Evolutionary conservation across 2,113 vertebrate genomes (phyloP).

Genomic region (Xenus cinereus): DNA sequence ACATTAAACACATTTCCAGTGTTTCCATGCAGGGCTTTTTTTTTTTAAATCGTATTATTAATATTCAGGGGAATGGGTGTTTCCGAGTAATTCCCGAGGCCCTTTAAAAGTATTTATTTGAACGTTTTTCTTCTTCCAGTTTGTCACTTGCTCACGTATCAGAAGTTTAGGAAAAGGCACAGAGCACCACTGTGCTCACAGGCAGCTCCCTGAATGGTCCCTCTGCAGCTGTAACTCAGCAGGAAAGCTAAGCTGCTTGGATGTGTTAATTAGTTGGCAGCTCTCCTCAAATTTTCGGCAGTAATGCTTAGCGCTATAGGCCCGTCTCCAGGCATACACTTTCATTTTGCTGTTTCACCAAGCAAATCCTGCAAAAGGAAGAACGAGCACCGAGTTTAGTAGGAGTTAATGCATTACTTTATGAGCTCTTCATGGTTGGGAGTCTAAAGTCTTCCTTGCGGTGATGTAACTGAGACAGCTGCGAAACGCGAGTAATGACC

Average conservation of each 20-base stretch:
- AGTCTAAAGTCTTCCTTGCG: not conserved
- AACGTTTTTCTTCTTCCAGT: not conserved
- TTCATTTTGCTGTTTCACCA: not conserved
- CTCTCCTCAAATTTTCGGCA: not conserved
- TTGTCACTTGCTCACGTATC: constrained; percentile 8
- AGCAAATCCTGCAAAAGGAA: not conserved
- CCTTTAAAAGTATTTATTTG: not conserved
- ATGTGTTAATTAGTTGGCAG: constrained; percentile 50
- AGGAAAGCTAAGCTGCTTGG: not conserved
- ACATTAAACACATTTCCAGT: not conserved
- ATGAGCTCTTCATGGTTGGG: not conserved
- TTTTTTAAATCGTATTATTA: not conserved
- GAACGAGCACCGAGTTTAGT: not conserved
- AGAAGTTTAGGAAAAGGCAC: not conserved
- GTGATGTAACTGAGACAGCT: not conserved
- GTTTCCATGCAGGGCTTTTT: not conserved
- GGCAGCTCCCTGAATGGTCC: not conserved
- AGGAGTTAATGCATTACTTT: constrained; percentile 11
- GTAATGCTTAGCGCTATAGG: not conserved
- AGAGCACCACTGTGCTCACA: not conserved
- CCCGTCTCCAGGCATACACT: not conserved
- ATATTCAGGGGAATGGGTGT: not conserved
- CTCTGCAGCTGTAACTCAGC: constrained; percentile 3
- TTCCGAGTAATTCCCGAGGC: not conserved
- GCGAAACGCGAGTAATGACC: not conserved